A percentile compares a stretch with the other conserved stretches of the same genome.
phyloP scores from a whole-genome alignment of 1,140 invertebrate species.

The Globodera rostochiensis region DNA sequence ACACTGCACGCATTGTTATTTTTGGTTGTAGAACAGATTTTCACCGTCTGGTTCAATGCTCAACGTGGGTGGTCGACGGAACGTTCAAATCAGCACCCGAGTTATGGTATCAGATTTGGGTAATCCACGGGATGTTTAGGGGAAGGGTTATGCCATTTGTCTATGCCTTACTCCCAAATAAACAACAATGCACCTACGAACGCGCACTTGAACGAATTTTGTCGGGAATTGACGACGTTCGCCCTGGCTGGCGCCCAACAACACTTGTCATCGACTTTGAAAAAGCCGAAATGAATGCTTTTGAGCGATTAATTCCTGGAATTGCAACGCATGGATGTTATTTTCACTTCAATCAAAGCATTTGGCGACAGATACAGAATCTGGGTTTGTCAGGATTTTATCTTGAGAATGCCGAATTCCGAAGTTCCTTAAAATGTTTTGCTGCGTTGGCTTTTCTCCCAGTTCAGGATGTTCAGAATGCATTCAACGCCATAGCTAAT shows the following conservation, averaged over 20 bases:
- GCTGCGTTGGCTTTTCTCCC: neutral
- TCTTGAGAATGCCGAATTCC: neutral
- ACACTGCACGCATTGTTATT: constrained; percentile 12
- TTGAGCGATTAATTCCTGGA: neutral
- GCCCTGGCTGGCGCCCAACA: neutral
- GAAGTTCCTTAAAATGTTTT: neutral
- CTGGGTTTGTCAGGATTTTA: neutral
- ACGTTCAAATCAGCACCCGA: constrained; percentile 17
- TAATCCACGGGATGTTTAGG: neutral
- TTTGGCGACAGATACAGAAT: neutral
- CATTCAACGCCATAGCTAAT: neutral
- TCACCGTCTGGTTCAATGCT: neutral
- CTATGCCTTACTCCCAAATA: constrained; percentile 13
- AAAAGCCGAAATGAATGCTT: neutral
- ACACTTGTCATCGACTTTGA: constrained; percentile 8
- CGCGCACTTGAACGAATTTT: neutral
- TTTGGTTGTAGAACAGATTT: constrained; percentile 9
- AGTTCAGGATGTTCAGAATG: neutral
- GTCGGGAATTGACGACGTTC: neutral
- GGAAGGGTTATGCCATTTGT: neutral
- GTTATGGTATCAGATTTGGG: constrained; percentile 17
- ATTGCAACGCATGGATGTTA: neutral
- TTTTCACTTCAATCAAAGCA: neutral
- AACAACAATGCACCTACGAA: neutral
- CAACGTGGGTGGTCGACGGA: constrained; percentile 19